Evolutionary conservation across 2,113 vertebrate genomes (phyloP), one percentile per base, ranked within the genome.

Genomic region (Anthoscopus minutus): DNA sequence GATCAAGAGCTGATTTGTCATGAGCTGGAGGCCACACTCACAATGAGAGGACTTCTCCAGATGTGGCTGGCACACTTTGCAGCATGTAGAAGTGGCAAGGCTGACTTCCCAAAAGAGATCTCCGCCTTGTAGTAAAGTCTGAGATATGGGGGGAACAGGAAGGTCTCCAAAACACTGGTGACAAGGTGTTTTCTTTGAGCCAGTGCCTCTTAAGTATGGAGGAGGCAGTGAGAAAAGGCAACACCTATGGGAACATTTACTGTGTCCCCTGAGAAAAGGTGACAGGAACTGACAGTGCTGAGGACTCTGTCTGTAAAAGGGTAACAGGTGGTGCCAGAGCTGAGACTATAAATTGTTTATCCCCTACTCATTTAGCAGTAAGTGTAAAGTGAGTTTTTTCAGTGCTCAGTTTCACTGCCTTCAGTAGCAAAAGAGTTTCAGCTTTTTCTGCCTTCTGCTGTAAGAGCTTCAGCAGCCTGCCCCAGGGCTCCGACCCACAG

Each of bases 181-280:
- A 76, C 23, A 8, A 35, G 28, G 33, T 47, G 35, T 11, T 72
- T 69, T 64, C 35, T 57, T 66, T n/a, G 65, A 51, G 42, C 51
- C 13, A 57, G 37, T 37, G 20, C 35, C 58, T 70, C 48, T 69
- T 22, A 47, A 45, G 27, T 60, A 6, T 18, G 15, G 74, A 76
- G 20, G 51, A 78, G 28, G 35, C 70, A 76, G 54, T 71, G 25
- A 85, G 50, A 45, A 92, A 84, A 89, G 48, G 69, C 14, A 31
- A 0, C 40, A 23, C 4, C 48, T 73, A 27, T 0, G 4, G 62
- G 27, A 72, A 51, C 0, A 0, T 28, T 57, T 94, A 42, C 35
- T 78, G 5, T 56, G 47, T 77, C 51, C 58, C 17, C 38, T 70
- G n/a, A 82, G n/a, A 40, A 45, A 53, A 89, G 60, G 44, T 66